Conservation (phyloP, 1,140 invertebrate species). For the Danaus melanippus region DNA sequence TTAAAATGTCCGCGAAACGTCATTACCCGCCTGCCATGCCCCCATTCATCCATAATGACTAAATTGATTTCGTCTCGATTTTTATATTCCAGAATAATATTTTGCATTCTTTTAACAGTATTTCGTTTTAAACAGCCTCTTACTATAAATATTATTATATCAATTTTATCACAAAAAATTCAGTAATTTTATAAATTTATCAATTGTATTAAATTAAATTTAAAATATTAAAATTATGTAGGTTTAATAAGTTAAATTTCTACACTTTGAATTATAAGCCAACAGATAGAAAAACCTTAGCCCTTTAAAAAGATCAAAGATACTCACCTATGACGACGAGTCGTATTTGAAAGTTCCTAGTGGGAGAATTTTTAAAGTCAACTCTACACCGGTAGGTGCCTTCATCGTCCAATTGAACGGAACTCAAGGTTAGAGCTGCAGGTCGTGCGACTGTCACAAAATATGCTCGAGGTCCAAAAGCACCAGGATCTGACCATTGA, state of each 20-base stretch:
- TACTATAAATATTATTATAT: too few relatives aligned
- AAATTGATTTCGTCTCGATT: conserved; percentile 54
- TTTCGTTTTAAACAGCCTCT: neutral
- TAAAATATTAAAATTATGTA: too few relatives aligned
- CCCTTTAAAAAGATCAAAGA: neutral
- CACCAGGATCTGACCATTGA: conserved; percentile 84
- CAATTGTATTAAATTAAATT: too few relatives aligned
- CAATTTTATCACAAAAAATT: too few relatives aligned
- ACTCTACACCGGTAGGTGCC: conserved; percentile 90
- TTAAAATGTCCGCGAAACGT: conserved; percentile 60
- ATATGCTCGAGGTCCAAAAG: conserved; percentile 84
- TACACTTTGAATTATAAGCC: too few relatives aligned
- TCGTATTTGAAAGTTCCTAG: conserved; percentile 90
- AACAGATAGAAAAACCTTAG: too few relatives aligned
- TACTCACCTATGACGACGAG: conserved; percentile 92
- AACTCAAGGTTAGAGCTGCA: conserved; percentile 84
- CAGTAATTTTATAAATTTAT: too few relatives aligned
- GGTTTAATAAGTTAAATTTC: too few relatives aligned
- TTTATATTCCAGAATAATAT: conserved; percentile 8
- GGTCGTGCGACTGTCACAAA: conserved; percentile 83
- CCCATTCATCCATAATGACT: conserved; percentile 47
- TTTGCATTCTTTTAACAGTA: conserved; percentile 7
- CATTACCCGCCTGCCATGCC: conserved; percentile 38
- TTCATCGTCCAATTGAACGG: conserved; percentile 86
- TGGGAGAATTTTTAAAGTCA: conserved; percentile 91